These are phyloP conservation scores for Odocoileus virginianus DNA, from an alignment of 2,113 vertebrate genomes.

Conservation along the genomic window DNA sequence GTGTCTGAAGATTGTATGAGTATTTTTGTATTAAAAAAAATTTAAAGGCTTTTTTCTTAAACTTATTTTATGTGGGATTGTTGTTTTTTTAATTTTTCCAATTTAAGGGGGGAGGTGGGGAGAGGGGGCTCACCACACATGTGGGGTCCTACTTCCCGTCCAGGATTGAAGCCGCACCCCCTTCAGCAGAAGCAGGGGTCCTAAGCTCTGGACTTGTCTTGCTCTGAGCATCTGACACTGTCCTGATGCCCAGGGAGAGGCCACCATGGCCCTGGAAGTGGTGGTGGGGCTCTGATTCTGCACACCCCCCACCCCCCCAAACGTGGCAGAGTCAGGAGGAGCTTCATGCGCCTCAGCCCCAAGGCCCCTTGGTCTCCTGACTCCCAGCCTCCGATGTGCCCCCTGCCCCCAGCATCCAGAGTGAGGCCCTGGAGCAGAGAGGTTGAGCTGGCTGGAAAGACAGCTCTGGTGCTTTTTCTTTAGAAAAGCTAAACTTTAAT, in stretches of 20 bases:
- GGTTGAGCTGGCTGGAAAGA: background rate
- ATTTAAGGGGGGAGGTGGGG: fast-evolving
- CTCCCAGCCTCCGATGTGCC: background rate
- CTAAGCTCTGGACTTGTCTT: background rate
- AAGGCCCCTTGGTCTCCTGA: too few relatives aligned
- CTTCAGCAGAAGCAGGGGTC: background rate
- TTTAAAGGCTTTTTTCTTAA: conserved; percentile 53
- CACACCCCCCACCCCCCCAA: background rate
- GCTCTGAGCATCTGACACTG: background rate
- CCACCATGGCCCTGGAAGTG: background rate
- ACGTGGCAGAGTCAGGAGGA: background rate
- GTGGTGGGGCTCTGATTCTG: too few relatives aligned
- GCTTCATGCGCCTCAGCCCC: background rate
- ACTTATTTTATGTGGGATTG: background rate
- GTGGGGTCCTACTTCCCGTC: background rate
- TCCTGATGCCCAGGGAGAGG: background rate
- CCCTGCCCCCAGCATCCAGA: fast-evolving
- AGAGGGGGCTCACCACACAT: fast-evolving
- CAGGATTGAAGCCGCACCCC: background rate
- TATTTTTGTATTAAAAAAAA: conserved; percentile 75
- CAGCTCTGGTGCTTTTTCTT: conserved; percentile 53
- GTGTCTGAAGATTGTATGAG: conserved; percentile 66
- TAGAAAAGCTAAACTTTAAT: conserved; percentile 84
- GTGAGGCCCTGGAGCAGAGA: background rate
- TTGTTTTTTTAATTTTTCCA: background rate